phyloP scores from a whole-genome alignment of 2,888 invertebrate species.

The Athalia cordata region DNA sequence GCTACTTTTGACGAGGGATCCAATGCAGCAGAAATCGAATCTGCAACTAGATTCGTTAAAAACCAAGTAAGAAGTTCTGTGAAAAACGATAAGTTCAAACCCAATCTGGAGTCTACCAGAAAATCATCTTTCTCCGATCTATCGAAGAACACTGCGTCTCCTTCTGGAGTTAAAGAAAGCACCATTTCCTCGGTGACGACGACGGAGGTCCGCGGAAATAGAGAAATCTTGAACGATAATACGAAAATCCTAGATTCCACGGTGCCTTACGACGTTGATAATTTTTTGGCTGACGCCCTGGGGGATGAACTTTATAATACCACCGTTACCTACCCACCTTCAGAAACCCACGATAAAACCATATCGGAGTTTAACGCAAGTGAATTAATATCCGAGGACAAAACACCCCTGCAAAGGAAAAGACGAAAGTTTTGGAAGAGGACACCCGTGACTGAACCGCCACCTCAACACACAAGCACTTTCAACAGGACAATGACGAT shows the following conservation, averaged over 20 bases:
- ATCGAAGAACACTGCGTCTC: background rate
- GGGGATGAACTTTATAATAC: constrained; percentile 58
- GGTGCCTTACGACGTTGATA: constrained; percentile 54
- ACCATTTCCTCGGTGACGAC: constrained; percentile 53
- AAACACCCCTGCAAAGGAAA: constrained; percentile 47
- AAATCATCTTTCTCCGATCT: constrained; percentile 43
- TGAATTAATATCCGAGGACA: constrained; percentile 55
- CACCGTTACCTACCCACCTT: constrained; percentile 49
- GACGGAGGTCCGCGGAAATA: background rate
- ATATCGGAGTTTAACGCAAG: constrained; percentile 51
- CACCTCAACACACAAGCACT: constrained; percentile 47
- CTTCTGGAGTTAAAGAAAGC: constrained; percentile 49
- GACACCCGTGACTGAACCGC: constrained; percentile 47
- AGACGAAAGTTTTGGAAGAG: constrained; percentile 13
- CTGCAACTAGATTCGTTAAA: background rate
- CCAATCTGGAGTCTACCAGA: constrained; percentile 60
- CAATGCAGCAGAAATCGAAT: background rate
- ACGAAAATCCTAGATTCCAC: constrained; percentile 40
- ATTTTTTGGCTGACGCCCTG: constrained; percentile 58
- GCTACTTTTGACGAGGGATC: too few relatives aligned
- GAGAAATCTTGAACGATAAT: background rate
- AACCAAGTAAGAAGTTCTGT: background rate
- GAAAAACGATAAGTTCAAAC: constrained; percentile 46
- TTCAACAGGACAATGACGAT: constrained; percentile 54
- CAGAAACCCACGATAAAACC: constrained; percentile 46